Evolutionary conservation across 2,797 vertebrate genomes (phyloP).

Genomic region (Enteromius viviparus): DNA sequence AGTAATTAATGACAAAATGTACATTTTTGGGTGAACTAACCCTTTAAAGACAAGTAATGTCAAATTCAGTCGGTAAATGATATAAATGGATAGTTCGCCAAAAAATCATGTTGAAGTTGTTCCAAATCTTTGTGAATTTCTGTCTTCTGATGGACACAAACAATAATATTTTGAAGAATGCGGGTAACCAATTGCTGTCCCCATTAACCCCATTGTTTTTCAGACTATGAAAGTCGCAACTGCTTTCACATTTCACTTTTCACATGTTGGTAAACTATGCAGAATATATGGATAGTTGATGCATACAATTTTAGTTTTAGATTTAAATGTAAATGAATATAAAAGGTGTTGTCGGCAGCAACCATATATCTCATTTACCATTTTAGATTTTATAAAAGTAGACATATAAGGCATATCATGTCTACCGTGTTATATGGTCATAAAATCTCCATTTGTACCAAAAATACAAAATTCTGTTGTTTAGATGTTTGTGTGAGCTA

Average conservation of each 20-base stretch:
- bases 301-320: not conserved
- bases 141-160: not conserved
- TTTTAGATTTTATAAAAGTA: constrained; percentile 1
- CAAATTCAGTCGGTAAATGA: not conserved
- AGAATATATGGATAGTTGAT: not conserved
- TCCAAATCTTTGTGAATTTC: not conserved
- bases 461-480: not conserved
- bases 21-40: too few species aligned
- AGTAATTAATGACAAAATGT: too few species aligned
- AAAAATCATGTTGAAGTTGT: not conserved
- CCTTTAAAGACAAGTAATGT: not conserved
- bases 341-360: not conserved
- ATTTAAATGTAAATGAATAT: not conserved
- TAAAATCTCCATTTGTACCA: not conserved
- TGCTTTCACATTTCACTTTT: not conserved
- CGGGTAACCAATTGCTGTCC: not conserved
- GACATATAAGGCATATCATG: not conserved
- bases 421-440: not conserved
- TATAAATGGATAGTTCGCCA: not conserved
- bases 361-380: not conserved
- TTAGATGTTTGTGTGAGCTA: not conserved
- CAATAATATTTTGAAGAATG: not conserved
- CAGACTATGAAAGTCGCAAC: not conserved
- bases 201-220: not conserved
- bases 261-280: not conserved